Conservation (phyloP, 2,797 vertebrate genomes). For the Nannoperca obscura region DNA sequence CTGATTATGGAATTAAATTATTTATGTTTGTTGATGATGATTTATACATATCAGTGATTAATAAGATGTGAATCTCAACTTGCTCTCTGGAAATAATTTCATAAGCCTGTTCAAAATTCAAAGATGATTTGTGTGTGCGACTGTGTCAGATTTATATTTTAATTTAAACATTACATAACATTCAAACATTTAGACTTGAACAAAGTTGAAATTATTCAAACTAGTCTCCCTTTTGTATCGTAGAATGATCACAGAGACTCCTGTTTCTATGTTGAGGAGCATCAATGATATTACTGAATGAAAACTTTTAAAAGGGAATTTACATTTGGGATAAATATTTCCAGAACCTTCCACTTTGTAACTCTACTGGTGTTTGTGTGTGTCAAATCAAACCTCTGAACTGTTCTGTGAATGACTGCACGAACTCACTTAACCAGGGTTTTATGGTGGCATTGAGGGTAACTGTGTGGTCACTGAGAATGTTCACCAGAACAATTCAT, state of each 20-base stretch:
- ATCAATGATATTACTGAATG: conserved; percentile 3
- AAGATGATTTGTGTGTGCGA: not conserved
- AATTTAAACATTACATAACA: not conserved
- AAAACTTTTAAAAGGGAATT: not conserved
- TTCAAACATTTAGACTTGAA: not conserved
- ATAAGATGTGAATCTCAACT: not conserved
- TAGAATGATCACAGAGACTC: not conserved
- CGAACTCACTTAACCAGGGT: not conserved
- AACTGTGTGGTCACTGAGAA: not conserved
- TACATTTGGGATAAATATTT: not conserved
- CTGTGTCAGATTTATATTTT: not conserved
- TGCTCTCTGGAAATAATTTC: not conserved
- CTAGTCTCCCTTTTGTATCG: not conserved
- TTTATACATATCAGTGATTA: not conserved
- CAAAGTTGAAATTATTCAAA: conserved; percentile 4
- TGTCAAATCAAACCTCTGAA: not conserved
- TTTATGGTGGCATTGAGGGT: conserved; percentile 2
- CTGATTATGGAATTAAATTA: not conserved
- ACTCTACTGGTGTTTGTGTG: not conserved
- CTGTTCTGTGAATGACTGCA: not conserved
- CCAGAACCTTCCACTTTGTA: not conserved
- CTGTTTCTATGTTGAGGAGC: not conserved
- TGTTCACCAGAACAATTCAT: not conserved
- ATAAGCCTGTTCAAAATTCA: conserved; percentile 4
- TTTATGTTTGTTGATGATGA: not conserved